Evolutionary conservation across 2,797 vertebrate species (phyloP).

Genomic region (Cuculus canorus): DNA sequence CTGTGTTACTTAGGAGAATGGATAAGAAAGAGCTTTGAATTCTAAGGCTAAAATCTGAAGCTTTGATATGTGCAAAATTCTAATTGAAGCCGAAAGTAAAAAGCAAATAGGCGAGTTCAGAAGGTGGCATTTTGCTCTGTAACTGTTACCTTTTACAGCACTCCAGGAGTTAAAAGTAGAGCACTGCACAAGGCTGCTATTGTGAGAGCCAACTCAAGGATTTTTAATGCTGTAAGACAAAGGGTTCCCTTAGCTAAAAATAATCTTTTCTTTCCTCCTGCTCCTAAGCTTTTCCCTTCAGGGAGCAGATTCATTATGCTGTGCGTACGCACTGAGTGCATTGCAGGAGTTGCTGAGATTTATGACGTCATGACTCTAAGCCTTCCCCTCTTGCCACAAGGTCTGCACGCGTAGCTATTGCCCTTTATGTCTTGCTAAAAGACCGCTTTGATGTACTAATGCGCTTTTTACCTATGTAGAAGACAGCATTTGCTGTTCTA

Average conservation of each 20-base stretch:
- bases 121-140: not conserved
- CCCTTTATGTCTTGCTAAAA: slow-evolving; percentile 33
- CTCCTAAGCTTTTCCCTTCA: slow-evolving; percentile 60
- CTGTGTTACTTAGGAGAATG: not conserved
- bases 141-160: not conserved
- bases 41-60: not conserved
- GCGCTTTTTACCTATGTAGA: not conserved
- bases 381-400: slow-evolving; percentile 38
- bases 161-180: slow-evolving; percentile 46
- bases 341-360: slow-evolving; percentile 50
- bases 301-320: slow-evolving; percentile 58
- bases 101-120: not conserved
- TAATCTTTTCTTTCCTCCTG: slow-evolving; percentile 66
- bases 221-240: slow-evolving; percentile 64
- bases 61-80: not conserved
- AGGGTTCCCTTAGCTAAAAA: slow-evolving; percentile 74
- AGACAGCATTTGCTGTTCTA: not conserved
- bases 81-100: not conserved
- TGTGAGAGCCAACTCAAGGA: slow-evolving; percentile 55
- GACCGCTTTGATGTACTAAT: not conserved
- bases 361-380: slow-evolving; percentile 64
- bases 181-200: slow-evolving; percentile 39
- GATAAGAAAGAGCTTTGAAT: not conserved
- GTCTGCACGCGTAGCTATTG: not conserved
- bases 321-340: not conserved